These are phyloP conservation scores for Hermaeophaga mercurialis DNA, from an alignment of 2,888 invertebrate species.

Conservation along the genomic window DNA sequence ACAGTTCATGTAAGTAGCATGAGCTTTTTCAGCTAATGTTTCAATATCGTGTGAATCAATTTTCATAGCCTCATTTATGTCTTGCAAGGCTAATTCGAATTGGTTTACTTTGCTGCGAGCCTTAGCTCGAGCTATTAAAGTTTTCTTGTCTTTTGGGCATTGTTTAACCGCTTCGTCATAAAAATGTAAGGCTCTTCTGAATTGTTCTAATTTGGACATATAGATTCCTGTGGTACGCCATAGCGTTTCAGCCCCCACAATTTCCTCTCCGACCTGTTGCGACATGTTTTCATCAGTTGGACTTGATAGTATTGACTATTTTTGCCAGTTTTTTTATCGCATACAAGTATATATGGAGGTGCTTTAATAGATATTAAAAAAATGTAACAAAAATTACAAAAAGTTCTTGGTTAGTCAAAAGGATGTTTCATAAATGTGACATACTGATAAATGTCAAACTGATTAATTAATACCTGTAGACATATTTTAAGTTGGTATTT, in stretches of 20 bases:
- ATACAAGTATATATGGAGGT: too few relatives aligned
- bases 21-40: slow-evolving; percentile 50
- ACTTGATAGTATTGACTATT: too few relatives aligned
- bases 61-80: slow-evolving; percentile 58
- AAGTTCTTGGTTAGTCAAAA: too few relatives aligned
- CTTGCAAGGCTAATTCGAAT: slow-evolving; percentile 61
- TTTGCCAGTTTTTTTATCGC: too few relatives aligned
- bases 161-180: slow-evolving; percentile 50
- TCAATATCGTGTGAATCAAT: slow-evolving; percentile 49
- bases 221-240: slow-evolving; percentile 53
- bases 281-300: too few relatives aligned
- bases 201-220: slow-evolving; percentile 51
- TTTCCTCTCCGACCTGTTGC: slow-evolving; percentile 43
- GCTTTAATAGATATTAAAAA: too few relatives aligned
- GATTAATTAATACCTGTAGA: too few relatives aligned
- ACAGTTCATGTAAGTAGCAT: slow-evolving; percentile 52
- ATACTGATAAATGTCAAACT: too few relatives aligned
- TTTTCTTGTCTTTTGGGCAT: slow-evolving; percentile 58
- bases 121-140: slow-evolving; percentile 62
- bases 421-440: too few relatives aligned
- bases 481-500: too few relatives aligned
- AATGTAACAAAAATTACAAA: too few relatives aligned
- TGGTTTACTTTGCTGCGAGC: slow-evolving; percentile 63
- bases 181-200: slow-evolving; percentile 49
- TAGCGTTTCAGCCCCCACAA: slow-evolving; percentile 48